phyloP scores from a whole-genome alignment of 2,888 invertebrate genomes.

The Blastobasis adustella region DNA sequence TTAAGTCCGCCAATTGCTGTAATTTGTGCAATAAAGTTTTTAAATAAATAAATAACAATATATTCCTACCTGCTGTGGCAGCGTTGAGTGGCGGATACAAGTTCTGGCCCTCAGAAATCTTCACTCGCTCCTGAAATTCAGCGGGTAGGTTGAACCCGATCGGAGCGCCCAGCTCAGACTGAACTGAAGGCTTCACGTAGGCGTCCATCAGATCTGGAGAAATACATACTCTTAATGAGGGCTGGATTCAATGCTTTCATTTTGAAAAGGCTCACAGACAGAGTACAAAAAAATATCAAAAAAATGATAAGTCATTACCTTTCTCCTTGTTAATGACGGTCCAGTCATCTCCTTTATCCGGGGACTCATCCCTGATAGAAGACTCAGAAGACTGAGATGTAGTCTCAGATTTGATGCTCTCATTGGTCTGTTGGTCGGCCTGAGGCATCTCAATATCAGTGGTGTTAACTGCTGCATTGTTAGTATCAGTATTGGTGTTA shows the following conservation, averaged over 20 bases:
- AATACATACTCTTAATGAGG: background rate
- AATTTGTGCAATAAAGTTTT: too few relatives aligned
- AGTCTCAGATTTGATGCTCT: constrained; percentile 13
- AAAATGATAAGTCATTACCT: constrained; percentile 42
- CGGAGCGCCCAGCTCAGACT: constrained; percentile 19
- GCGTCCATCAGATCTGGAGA: constrained; percentile 41
- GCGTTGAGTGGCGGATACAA: constrained; percentile 53
- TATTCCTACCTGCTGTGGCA: constrained; percentile 51
- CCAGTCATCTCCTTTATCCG: constrained; percentile 52
- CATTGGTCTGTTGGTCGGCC: constrained; percentile 8
- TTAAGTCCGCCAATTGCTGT: too few relatives aligned
- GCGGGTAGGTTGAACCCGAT: constrained; percentile 48
- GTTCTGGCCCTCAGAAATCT: constrained; percentile 28
- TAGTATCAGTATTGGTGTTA: constrained; percentile 4
- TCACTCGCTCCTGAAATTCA: constrained; percentile 44
- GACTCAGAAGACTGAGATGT: constrained; percentile 10
- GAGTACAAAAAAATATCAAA: too few relatives aligned
- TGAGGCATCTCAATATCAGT: constrained; percentile 18
- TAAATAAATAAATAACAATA: too few relatives aligned
- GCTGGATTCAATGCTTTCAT: background rate
- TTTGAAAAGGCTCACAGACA: too few relatives aligned
- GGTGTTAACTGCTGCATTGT: background rate
- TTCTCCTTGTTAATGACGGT: constrained; percentile 57
- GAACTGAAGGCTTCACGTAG: constrained; percentile 20
- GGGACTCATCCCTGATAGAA: constrained; percentile 31